Evolutionary conservation across 2,888 invertebrate genomes (phyloP), one percentile per base, ranked within the genome.

Genomic region (Meghimatium bilineatum): DNA sequence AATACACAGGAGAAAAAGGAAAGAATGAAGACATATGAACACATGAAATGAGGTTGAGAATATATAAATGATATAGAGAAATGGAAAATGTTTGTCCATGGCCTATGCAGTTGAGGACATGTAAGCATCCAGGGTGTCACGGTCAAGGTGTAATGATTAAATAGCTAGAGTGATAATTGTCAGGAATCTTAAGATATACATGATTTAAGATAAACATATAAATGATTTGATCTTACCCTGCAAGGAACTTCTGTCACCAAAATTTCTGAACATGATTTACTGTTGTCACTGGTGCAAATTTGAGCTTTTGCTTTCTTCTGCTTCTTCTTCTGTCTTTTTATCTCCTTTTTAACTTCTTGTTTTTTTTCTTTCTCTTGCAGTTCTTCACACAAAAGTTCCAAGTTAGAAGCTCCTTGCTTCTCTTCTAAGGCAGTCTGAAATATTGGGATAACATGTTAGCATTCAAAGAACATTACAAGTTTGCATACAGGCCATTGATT

Each of bases 341-440:
- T 96, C 94, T 98, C 97, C 91, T 96, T 96, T 89, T 96, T 95
- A 90, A 97, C 96, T 91, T 97, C 96, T 92, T 97, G 96, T 14
- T 96, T 96, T 87, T 96, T 95, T 93, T 98, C 97, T 90, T 97
- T 97, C 89, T 97, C 96, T 77, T 96, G 96, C 87, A 98, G 95
- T 94, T 98, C 97, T 89, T 97, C 96, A 91, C 97, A 98, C 52
- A 97, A 94, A 87, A 97, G 94, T 94, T 98, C 97, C 86, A 98
- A 94, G 92, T 97, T 97, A 71, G 97, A 96, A 38, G 97, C 96
- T 44, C 97, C 97, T 91, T 96, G 96, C 93, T 97, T 98, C 87
- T 95, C 95, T 94, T 98, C 98, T 49, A 98, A 96, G 8, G 97
- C 97, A 89, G 96, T 96, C 95, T 95, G 87, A 34, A 85, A 88